Evolutionary conservation across 1,140 invertebrate genomes (phyloP), one percentile per base, ranked within the genome.

Genomic region (Lutraria rhynchaena): DNA sequence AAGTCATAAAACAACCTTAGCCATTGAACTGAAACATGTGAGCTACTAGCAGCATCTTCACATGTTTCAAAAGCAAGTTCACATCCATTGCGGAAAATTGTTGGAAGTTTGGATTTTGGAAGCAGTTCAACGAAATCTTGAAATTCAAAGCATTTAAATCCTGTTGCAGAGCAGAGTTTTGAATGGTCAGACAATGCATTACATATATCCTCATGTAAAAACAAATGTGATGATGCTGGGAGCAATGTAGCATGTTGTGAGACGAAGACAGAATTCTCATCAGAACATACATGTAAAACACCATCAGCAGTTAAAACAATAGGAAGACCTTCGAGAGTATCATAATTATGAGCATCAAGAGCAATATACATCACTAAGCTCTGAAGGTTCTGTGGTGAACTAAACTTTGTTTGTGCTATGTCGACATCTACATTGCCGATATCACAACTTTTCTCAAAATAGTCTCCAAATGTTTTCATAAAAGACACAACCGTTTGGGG

Each of bases 401-500:
- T 33, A 24, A 41, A 69, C 19, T 33, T 70, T 24, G 82, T 74
- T 13, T 65, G 17, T 4, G 33, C 9, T 22, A 83, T 46, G 44
- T 27, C 3, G n/a, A 11, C 15, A 17, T 61, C 60, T 19, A 83
- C 11, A 0, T 58, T 31, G 7, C 76, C 69, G 15, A 80, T n/a
- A 13, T 49, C 49, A 49, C 82, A 83, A 63, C 44, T 49, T 24
- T 44, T 24, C 5, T 63, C 17, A 0, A 15, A n/a, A 27, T 74
- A 7, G 31, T 53, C 31, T 0, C 3, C 7, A 31, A 55, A 60
- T 37, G 82, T 65, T 67, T 81, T 55, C 37, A 83, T 37, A 77
- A 85, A 81, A 1, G 65, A n/a, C 19, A 85, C n/a, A 22, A 82
- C 60, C 7, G 31, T 7, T 11, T 55, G 41, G 0, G 74, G 78